Conservation (phyloP, 23 tunicate genomes). For the Halocynthia roretzi region DNA sequence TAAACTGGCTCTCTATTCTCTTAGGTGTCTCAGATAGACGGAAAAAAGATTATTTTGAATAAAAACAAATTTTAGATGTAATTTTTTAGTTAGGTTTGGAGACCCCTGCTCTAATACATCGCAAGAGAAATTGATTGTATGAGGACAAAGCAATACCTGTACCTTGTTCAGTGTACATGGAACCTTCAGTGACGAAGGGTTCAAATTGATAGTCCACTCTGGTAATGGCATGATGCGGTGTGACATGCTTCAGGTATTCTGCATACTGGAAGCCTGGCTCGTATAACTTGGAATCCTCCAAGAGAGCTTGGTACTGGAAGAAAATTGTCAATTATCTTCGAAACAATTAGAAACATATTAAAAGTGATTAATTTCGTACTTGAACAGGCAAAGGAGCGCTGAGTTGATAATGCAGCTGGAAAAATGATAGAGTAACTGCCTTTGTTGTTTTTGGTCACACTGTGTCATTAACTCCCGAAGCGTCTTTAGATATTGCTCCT, state of each 20-base stretch:
- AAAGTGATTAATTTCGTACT: conserved; percentile 17
- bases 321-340: neutral
- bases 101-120: too few species aligned
- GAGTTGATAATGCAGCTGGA: conserved; percentile 57
- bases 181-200: conserved; percentile 36
- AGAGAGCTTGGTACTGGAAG: conserved; percentile 69
- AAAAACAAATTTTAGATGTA: too few species aligned
- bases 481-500: conserved; percentile 50
- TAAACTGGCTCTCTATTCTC: too few species aligned
- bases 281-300: conserved; percentile 68
- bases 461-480: conserved; percentile 34
- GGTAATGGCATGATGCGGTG: conserved; percentile 17
- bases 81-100: too few species aligned
- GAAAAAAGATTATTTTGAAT: too few species aligned
- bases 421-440: conserved; percentile 51
- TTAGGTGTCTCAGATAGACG: too few species aligned
- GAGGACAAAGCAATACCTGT: too few species aligned
- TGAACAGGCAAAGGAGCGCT: conserved; percentile 55
- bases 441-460: conserved; percentile 72
- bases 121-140: too few species aligned
- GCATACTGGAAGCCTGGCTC: conserved; percentile 85
- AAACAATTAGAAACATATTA: neutral
- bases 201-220: conserved; percentile 39
- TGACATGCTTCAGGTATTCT: conserved; percentile 62
- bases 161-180: neutral